A percentile compares a stretch with the other conserved stretches of the same genome.
phyloP scores from a whole-genome alignment of 1,140 invertebrate genomes.

The Panagrolaimus sp. region DNA sequence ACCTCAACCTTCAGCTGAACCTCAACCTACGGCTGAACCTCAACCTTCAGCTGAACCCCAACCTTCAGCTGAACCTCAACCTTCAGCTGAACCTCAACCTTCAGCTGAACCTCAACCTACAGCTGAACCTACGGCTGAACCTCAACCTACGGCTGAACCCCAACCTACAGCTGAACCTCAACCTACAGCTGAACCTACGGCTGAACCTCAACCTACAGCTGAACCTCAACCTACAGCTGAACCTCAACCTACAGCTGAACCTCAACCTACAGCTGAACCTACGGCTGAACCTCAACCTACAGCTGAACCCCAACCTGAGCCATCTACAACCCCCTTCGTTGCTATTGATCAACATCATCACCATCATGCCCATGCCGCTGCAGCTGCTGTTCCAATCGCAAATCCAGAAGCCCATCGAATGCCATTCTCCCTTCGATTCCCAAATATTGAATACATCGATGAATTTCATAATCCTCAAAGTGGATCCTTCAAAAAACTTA shows the following conservation, averaged over 20 bases:
- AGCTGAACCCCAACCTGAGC: background rate
- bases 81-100: background rate
- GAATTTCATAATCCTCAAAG: background rate
- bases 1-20: background rate
- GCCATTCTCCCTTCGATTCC: constrained; percentile 12
- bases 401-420: background rate
- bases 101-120: background rate
- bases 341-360: constrained; percentile 4
- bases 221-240: background rate
- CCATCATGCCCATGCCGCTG: background rate
- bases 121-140: background rate
- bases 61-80: background rate
- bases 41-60: background rate
- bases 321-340: background rate
- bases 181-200: background rate
- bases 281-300: background rate
- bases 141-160: background rate
- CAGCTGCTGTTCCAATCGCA: background rate
- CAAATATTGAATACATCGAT: constrained; percentile 11
- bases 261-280: background rate
- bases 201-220: background rate
- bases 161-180: background rate
- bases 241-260: background rate
- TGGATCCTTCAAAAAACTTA: constrained; percentile 14
- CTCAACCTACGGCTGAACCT: too few species aligned